Base-by-base conservation (phyloP, 2,888 invertebrate genomes). In the Ennomos fuscantarius region DNA sequence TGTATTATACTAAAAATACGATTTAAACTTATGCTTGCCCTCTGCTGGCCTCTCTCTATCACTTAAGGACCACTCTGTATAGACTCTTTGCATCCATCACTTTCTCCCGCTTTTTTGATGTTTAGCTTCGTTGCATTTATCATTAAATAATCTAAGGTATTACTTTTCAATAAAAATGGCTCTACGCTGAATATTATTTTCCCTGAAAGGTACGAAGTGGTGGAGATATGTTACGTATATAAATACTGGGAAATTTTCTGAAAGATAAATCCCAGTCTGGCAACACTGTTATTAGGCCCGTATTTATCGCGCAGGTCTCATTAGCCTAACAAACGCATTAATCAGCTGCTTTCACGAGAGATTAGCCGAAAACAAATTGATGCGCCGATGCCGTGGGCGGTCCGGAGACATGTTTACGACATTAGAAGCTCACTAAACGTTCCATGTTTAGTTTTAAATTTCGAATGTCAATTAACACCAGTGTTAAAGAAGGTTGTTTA, bases 331-430 rank as follows among this genome's bases (percentile, higher is more conserved):
- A 80, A 81, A 82, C 74, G 77, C 85, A 88, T 89, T 86, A 83
- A 86, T 88, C 87, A 86, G 81, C 55, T 76, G 75, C 80, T 82
- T 83, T 84, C 83, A 80, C 74, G 76, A 72, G 70, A 83, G 82
- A 87, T 87, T 87, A 87, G 84, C 78, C 81, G 79, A 74, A 83
- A 88, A 88, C 87, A 89, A 89, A 89, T 89, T 87, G 87, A 78
- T 72, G 81, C 68, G 72, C 66, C 68, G 69, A 62, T 62, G 73
- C 75, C 76, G 88, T 81, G 78, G 86, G 85, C 82, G 86, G 78
- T 62, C 74, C 62, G 55, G 62, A 69, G 81, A 73, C 80, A 78
- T 79, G 78, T 87, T 86, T 86, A 87, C 78, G 81, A 79, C 69
- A 65, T 69, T 65, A 69, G 68, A 74, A 70, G 61, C 66, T 66